Evolutionary conservation across 2,797 vertebrate species (phyloP).

Genomic region (Anas georgica): DNA sequence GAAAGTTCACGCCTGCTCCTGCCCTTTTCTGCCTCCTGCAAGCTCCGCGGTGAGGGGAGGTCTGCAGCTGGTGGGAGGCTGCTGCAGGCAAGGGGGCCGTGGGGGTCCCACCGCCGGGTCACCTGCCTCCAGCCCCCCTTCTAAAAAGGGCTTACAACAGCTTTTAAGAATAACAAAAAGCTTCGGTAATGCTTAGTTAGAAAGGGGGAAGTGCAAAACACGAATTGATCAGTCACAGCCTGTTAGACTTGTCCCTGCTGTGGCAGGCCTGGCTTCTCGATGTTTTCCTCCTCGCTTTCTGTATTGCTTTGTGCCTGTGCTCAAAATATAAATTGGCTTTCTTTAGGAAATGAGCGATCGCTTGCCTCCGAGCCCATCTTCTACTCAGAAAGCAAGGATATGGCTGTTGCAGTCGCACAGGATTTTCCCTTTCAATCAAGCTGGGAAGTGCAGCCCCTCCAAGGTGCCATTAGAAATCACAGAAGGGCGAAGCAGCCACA

Average conservation of each 20-base stretch:
- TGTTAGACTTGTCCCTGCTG: not conserved
- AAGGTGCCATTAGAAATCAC: not conserved
- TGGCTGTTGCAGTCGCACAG: not conserved
- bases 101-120: not conserved
- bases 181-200: accelerated
- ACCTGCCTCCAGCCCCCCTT: accelerated
- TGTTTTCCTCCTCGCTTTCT: not conserved
- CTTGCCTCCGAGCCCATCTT: not conserved
- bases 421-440: not conserved
- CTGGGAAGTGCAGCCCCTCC: not conserved
- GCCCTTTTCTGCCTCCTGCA: not conserved
- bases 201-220: not conserved
- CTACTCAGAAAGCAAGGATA: not conserved
- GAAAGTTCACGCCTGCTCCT: accelerated
- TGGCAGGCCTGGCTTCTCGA: not conserved
- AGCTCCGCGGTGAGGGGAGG: not conserved
- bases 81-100: not conserved
- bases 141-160: accelerated
- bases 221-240: not conserved
- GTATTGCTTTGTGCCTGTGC: not conserved
- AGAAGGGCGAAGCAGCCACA: not conserved
- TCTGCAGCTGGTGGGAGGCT: not conserved
- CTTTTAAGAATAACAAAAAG: not conserved
- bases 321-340: not conserved
- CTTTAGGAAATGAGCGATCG: not conserved